Conservation (phyloP, 2,797 vertebrate genomes). For the Leptodactylus fallax region DNA sequence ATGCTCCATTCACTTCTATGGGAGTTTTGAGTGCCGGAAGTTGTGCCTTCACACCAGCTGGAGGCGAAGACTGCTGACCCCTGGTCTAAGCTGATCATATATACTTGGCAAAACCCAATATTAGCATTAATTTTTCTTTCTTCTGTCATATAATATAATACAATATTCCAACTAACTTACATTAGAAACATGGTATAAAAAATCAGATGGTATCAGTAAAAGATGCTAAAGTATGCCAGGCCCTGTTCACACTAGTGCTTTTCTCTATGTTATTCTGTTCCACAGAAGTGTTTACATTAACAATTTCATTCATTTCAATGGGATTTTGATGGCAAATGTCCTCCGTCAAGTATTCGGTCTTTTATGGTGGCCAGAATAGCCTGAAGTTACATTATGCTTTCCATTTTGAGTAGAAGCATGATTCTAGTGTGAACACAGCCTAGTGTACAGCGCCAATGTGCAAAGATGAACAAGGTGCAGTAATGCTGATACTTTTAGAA, state of each 20-base stretch:
- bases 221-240: background rate
- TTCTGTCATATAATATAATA: background rate
- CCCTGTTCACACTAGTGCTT: background rate
- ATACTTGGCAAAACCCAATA: background rate
- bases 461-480: background rate
- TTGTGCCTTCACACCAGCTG: too few species aligned
- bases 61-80: background rate
- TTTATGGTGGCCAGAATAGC: background rate
- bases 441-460: background rate
- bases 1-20: too few species aligned
- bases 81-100: background rate
- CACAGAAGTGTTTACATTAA: background rate
- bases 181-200: background rate
- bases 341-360: background rate
- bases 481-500: background rate
- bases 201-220: background rate
- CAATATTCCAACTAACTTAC: background rate
- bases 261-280: background rate
- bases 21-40: too few species aligned
- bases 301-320: background rate
- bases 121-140: background rate
- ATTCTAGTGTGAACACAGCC: background rate
- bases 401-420: background rate
- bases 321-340: background rate
- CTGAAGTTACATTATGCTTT: background rate